Evolutionary conservation across 2,797 vertebrate genomes (phyloP), one percentile per base, ranked within the genome.

Genomic region (Todus mexicanus): DNA sequence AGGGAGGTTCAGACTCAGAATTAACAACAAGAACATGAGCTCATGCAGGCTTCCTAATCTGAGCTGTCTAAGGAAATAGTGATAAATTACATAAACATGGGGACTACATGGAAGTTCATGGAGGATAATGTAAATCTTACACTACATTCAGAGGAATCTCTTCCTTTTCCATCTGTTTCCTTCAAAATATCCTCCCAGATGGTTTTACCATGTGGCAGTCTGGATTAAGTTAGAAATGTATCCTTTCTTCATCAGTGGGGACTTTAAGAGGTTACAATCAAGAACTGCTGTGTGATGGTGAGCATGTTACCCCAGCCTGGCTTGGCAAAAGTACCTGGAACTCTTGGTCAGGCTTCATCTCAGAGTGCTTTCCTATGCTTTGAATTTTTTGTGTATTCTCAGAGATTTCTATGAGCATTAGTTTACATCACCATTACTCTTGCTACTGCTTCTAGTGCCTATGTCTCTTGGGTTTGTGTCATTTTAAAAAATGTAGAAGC

Each of bases 91-190:
- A 94, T 97, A 98, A 98, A 98, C 97, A 97, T 76, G 85, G 88
- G 91, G 96, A 96, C 97, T 97, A 96, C 96, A 95, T 95, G 93
- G 97, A 98, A 96, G 96, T 97, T 97, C 96, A 91, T 96, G 94
- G 96, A 98, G 94, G 97, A 98, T 97, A 97, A 98, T 98, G 97
- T 98, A 98, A 98, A 98, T 98, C 97, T 97, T 98, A 95, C 75
- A 96, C 90, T 92, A 78, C 95, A 96, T 97, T 96, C 96, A 94
- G 95, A 98, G 94, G 96, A 97, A 97, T 97, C 96, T 97, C 95
- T 97, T 97, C 95, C 94, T 97, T 97, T 98, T 97, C 97, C 97
- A 96, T 97, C 96, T 98, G 96, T 97, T 97, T 97, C 97, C 97
- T 97, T 97, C 96, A 97, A 96, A 97, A 97, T 97, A 97, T 95